Conservation (phyloP, 2,888 invertebrate genomes). For the Heteromurus nitidus region DNA sequence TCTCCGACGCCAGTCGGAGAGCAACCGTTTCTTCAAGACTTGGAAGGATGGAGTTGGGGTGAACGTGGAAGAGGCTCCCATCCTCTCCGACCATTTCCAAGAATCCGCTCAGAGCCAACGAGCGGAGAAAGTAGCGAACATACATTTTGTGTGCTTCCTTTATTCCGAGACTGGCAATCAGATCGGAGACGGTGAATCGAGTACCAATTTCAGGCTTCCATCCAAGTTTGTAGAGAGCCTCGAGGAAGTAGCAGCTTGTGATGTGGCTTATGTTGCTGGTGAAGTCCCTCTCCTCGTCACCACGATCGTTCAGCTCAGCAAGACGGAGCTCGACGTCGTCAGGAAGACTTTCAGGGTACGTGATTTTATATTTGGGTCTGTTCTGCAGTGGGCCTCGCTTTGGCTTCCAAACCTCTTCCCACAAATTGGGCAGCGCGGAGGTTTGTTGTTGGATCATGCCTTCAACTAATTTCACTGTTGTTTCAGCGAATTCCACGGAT, state of each 20-base stretch:
- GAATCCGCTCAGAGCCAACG: neutral
- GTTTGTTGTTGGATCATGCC: neutral
- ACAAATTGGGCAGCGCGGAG: conserved; percentile 9
- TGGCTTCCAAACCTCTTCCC: conserved; percentile 32
- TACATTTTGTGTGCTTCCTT: neutral
- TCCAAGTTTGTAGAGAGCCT: conserved; percentile 16
- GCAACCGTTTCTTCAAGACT: neutral
- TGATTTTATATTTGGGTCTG: neutral
- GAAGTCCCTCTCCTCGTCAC: neutral
- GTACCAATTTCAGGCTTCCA: conserved; percentile 26
- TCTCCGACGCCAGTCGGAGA: no score
- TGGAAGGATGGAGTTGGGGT: neutral
- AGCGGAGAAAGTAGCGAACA: neutral
- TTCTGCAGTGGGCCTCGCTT: neutral
- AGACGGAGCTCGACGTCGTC: neutral
- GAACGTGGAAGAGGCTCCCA: neutral
- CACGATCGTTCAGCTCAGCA: neutral
- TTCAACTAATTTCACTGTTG: conserved; percentile 6
- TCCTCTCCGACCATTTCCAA: neutral
- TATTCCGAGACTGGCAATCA: no score
- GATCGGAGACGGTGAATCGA: neutral
- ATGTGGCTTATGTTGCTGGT: neutral
- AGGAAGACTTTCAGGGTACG: neutral
- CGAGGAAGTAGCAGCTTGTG: conserved; percentile 5
- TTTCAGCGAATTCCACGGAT: neutral